These are phyloP conservation scores for Heliangelus exortis DNA, from an alignment of 2,797 vertebrate genomes.

Conservation along the genomic window DNA sequence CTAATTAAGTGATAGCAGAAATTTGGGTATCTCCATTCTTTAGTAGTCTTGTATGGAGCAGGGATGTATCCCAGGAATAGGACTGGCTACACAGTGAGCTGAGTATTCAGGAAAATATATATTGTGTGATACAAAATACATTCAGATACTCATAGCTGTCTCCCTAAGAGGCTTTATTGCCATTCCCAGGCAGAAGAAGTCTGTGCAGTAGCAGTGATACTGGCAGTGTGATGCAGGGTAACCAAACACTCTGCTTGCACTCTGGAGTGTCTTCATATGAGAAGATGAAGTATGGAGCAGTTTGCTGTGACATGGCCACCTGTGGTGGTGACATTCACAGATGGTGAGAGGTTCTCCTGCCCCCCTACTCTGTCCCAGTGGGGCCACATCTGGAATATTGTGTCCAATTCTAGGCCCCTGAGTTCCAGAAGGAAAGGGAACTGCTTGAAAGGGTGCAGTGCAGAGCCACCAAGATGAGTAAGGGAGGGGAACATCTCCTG, in stretches of 20 bases:
- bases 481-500: too few species aligned
- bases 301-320: accelerated
- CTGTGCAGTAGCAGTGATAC: neutral
- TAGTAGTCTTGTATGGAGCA: neutral
- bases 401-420: too few species aligned
- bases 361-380: too few species aligned
- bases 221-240: neutral
- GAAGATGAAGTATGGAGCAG: neutral
- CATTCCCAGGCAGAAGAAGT: neutral
- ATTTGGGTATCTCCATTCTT: neutral
- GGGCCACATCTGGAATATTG: too few species aligned
- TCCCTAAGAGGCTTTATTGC: neutral
- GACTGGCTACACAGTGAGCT: neutral
- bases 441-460: too few species aligned
- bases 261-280: neutral
- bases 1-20: neutral
- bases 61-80: neutral
- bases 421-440: too few species aligned
- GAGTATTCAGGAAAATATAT: neutral
- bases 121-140: neutral
- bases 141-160: neutral
- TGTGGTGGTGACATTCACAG: neutral
- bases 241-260: neutral
- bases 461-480: too few species aligned
- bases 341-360: too few species aligned